Evolutionary conservation across 2,797 vertebrate genomes (phyloP).

Genomic region (Kryptolebias ocellatus): DNA sequence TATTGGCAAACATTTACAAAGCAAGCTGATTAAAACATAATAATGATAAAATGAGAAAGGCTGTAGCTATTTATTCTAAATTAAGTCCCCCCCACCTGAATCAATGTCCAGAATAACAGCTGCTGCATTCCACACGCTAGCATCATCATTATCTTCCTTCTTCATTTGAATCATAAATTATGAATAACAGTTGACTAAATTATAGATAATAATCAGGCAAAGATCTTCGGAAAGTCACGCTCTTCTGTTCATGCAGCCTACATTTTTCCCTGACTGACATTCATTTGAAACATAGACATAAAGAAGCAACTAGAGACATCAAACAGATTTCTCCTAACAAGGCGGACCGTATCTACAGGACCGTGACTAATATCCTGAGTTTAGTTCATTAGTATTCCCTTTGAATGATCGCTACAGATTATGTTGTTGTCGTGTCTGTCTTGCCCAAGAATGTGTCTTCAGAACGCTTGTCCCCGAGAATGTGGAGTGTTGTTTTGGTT

Average conservation of each 20-base stretch:
- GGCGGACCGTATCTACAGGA: slow-evolving; percentile 47
- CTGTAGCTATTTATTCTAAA: not conserved
- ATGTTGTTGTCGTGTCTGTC: slow-evolving; percentile 53
- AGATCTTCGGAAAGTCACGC: slow-evolving; percentile 8
- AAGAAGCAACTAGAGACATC: slow-evolving; percentile 53
- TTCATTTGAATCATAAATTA: slow-evolving; percentile 55
- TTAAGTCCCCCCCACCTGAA: slow-evolving; percentile 66
- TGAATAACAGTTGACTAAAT: slow-evolving; percentile 32
- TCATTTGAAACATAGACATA: slow-evolving; percentile 46
- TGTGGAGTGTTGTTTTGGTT: slow-evolving; percentile 68
- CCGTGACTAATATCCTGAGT: slow-evolving; percentile 59
- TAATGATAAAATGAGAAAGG: not conserved
- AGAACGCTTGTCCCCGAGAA: slow-evolving; percentile 37
- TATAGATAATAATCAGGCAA: slow-evolving; percentile 34
- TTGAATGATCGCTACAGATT: slow-evolving; percentile 66
- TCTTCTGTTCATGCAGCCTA: slow-evolving; percentile 45
- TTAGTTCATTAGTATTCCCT: slow-evolving; percentile 62
- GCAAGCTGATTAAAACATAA: slow-evolving; percentile 11
- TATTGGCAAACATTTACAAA: slow-evolving; percentile 12
- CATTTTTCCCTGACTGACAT: slow-evolving; percentile 46
- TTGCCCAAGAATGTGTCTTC: slow-evolving; percentile 48
- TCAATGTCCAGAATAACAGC: slow-evolving; percentile 84
- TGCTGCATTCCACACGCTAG: slow-evolving; percentile 78
- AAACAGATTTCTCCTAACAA: slow-evolving; percentile 57
- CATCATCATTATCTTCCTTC: slow-evolving; percentile 60